phyloP scores from a whole-genome alignment of 2,888 invertebrate species.

The Harmothoe impar region DNA sequence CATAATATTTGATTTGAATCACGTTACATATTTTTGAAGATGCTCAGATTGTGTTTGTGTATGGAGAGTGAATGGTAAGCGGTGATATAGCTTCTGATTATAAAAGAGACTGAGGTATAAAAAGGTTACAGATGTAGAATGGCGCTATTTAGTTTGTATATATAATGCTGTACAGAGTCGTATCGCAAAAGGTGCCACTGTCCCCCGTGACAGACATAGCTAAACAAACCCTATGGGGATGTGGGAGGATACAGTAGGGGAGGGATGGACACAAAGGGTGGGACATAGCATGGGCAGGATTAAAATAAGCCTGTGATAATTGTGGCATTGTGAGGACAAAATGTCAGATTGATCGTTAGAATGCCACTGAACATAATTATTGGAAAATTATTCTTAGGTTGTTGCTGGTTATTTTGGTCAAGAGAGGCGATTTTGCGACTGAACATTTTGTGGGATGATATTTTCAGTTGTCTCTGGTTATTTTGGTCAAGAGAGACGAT shows the following conservation, averaged over 20 bases:
- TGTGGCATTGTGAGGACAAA: background rate
- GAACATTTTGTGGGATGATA: too few species aligned
- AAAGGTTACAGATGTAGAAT: background rate
- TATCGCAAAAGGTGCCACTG: background rate
- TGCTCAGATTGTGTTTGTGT: background rate
- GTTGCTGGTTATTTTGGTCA: too few species aligned
- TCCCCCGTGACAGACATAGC: background rate
- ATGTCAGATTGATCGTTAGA: background rate
- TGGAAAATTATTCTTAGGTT: too few species aligned
- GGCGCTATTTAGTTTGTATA: slow-evolving; percentile 27
- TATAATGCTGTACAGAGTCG: slow-evolving; percentile 30
- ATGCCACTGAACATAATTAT: background rate
- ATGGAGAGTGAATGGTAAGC: background rate
- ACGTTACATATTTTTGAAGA: background rate
- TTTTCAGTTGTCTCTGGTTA: too few species aligned
- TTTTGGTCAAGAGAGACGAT: background rate
- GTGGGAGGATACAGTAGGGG: slow-evolving; percentile 3
- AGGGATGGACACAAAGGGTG: background rate
- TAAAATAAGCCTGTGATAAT: slow-evolving; percentile 1
- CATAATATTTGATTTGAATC: background rate
- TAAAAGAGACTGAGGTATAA: background rate
- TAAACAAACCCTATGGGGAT: background rate
- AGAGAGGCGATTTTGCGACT: too few species aligned
- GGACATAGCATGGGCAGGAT: slow-evolving; percentile 4
- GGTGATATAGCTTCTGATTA: too few species aligned